Percentiles rank a stretch among this genome's conserved stretches.
Conservation (phyloP, 2,888 invertebrate species). For the Phanerotoma sp. region DNA sequence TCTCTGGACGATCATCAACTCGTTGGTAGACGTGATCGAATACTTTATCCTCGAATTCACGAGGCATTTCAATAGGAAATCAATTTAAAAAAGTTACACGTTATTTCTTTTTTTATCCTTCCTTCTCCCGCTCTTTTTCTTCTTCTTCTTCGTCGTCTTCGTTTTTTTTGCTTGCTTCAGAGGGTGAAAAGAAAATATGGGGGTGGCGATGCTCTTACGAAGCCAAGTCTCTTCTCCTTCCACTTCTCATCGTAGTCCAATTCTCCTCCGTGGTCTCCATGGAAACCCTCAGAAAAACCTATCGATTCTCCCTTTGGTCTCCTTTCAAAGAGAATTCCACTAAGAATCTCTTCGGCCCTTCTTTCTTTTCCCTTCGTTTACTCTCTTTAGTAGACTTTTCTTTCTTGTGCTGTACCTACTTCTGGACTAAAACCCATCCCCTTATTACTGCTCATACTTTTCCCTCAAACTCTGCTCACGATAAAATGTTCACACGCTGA, state of each 20-base stretch:
- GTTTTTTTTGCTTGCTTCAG: constrained; percentile 15
- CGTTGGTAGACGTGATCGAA: neutral
- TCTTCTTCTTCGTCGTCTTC: too few species aligned
- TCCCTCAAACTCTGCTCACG: constrained; percentile 19
- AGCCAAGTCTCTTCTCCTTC: constrained; percentile 39
- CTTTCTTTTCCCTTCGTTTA: constrained; percentile 24
- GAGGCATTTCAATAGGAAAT: constrained; percentile 6
- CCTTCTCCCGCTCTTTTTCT: neutral
- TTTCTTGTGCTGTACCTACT: constrained; percentile 15
- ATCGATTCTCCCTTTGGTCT: constrained; percentile 57
- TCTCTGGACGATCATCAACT: constrained; percentile 9
- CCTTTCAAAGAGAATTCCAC: constrained; percentile 48
- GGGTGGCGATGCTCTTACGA: constrained; percentile 49
- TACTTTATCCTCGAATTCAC: neutral
- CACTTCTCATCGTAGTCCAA: constrained; percentile 42
- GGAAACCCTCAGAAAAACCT: constrained; percentile 57
- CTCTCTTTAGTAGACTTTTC: constrained; percentile 28
- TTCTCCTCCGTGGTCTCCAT: constrained; percentile 55
- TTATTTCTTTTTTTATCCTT: constrained; percentile 2
- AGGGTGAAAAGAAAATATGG: constrained; percentile 10
- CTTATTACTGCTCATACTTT: constrained; percentile 9
- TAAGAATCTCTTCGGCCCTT: constrained; percentile 46
- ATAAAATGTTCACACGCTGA: constrained; percentile 37
- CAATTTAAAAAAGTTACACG: constrained; percentile 10
- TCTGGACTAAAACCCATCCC: constrained; percentile 15